Conservation (phyloP, 1,140 invertebrate species). For the Pogonomyrmex barbatus region DNA sequence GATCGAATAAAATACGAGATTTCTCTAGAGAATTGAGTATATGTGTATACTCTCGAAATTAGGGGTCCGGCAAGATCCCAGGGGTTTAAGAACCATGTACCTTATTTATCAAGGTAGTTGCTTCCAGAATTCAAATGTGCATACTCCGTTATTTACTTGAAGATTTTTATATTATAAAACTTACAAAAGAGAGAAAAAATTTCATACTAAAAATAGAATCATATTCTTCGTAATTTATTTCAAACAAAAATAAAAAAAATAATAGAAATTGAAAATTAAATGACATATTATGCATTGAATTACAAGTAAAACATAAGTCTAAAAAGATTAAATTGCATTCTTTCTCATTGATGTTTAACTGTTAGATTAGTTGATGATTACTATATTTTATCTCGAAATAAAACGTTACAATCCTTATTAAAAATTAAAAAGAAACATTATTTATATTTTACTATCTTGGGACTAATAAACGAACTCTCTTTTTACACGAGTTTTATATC, state of each 20-base stretch:
- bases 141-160: constrained; percentile 19
- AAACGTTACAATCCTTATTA: not conserved
- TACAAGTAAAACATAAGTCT: not conserved
- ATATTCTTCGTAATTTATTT: not conserved
- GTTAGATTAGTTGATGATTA: not conserved
- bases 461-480: not conserved
- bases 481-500: constrained; percentile 27
- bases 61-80: constrained; percentile 29
- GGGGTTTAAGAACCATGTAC: constrained; percentile 44
- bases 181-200: not conserved
- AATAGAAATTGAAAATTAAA: not conserved
- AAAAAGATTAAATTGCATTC: not conserved
- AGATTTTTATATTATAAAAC: constrained; percentile 10
- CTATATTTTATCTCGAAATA: not conserved
- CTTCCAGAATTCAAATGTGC: constrained; percentile 33
- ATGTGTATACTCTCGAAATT: constrained; percentile 57
- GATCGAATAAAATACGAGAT: constrained; percentile 29
- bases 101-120: constrained; percentile 47
- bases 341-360: not conserved
- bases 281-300: not conserved
- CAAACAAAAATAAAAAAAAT: not conserved
- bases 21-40: constrained; percentile 35
- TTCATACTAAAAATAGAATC: not conserved
- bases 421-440: not conserved
- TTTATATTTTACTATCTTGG: not conserved